Base-by-base conservation (phyloP, 2,797 vertebrate species). In the Pseudomugil tenellus region DNA sequence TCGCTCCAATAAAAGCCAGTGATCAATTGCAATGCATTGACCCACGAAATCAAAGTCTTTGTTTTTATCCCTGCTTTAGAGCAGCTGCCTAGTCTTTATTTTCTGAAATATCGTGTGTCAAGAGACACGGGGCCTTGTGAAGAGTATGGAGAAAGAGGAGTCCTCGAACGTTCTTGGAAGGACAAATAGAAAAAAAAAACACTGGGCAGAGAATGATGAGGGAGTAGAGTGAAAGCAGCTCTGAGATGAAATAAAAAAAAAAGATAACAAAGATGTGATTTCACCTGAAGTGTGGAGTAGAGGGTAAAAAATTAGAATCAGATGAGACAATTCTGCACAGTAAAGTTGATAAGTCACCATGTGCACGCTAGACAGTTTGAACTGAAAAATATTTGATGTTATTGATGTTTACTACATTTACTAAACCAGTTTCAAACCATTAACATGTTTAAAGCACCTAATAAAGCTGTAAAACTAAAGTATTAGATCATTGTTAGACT, bases 31-130 rank as follows among this genome's bases (percentile, higher is more conserved):
- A 48, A 83, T 65, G 71, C 77, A 89, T 79, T 87, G 90, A 91
- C 88, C 86, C 83, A 29, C 85, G 72, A 90, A 89, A 89, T 89
- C 88, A 90, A 91, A 90, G 85, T 59, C 51, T 70, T 46, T 81
- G 29, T 64, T 65, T 84, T 80, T 73, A 75, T 77, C 65, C 58
- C 11, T 2, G 32, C 66, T 72, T 67, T 79, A 72, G 74, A 62
- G 55, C 41, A 55, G 54, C 34, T 25, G 29, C 2, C 54, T 73
- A 61, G 32, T 67, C 41, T 70, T 73, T 52, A 1, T 72, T 72
- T 61, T 48, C 37, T 66, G 60, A 62, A 64, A 49, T 72, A 62
- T 68, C n/a, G 0, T 11, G 37, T 57, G 56, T 67, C 57, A 13
- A 71, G 74, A 72, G 41, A 67, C 48, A 63, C 52, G 62, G 70